Conservation (phyloP, 1,140 invertebrate genomes). For the Zeugodacus cucurbitae region DNA sequence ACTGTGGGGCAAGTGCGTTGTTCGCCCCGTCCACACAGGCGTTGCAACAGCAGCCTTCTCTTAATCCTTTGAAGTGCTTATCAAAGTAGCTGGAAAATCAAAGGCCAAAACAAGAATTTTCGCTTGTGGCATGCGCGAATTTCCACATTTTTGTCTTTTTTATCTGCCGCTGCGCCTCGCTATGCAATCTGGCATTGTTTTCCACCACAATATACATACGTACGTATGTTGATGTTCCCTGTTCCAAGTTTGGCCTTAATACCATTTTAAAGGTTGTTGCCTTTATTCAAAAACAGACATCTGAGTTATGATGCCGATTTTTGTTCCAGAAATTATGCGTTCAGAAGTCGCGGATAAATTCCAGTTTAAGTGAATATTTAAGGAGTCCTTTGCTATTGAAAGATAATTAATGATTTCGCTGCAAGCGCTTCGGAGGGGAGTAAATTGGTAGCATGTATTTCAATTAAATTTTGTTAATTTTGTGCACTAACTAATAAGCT, state of each 20-base stretch:
- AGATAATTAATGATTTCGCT: not conserved
- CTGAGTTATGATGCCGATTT: not conserved
- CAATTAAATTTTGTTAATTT: too few species aligned
- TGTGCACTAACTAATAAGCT: too few species aligned
- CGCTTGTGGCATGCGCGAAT: not conserved
- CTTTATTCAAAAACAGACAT: not conserved
- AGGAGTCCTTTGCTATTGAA: not conserved
- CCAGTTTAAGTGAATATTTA: not conserved
- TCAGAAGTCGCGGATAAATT: not conserved
- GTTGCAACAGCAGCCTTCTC: not conserved
- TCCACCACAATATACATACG: not conserved
- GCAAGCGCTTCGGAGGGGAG: not conserved
- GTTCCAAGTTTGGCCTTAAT: not conserved
- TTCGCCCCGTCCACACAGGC: not conserved
- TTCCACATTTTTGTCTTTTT: not conserved
- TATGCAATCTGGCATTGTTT: not conserved
- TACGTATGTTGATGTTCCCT: not conserved
- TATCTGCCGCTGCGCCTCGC: not conserved
- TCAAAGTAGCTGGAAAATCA: conserved; percentile 31
- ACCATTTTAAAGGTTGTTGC: not conserved
- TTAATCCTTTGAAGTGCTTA: conserved; percentile 40
- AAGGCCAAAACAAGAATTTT: not conserved
- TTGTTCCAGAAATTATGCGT: not conserved
- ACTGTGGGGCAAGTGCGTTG: not conserved
- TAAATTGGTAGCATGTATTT: not conserved